Evolutionary conservation across 1,140 invertebrate species (phyloP).

Genomic region (Gryon sp.): DNA sequence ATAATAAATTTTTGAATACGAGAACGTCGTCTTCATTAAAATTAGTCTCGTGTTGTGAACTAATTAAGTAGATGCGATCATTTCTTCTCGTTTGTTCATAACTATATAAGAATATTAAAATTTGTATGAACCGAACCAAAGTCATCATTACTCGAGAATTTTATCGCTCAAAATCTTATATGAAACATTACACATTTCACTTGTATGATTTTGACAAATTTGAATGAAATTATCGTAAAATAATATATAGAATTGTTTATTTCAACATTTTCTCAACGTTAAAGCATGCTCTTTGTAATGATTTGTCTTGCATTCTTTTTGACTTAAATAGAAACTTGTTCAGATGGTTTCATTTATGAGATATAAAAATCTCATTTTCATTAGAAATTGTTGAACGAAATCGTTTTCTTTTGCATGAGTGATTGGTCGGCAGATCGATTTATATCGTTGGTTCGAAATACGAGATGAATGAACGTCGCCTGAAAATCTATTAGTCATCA

Average conservation of each 20-base stretch:
- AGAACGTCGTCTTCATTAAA: conserved; percentile 47
- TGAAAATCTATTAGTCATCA: conserved; percentile 77
- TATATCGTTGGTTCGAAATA: conserved; percentile 66
- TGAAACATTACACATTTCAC: neutral
- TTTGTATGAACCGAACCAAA: conserved; percentile 22
- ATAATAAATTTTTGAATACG: too few species aligned
- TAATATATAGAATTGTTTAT: too few species aligned
- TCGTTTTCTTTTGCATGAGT: conserved; percentile 32
- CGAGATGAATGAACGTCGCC: conserved; percentile 73
- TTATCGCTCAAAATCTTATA: too few species aligned
- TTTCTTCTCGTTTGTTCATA: conserved; percentile 24
- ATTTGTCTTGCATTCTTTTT: too few species aligned
- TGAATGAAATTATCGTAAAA: neutral
- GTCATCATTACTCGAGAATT: conserved; percentile 13
- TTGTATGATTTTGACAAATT: neutral
- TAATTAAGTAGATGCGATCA: conserved; percentile 54
- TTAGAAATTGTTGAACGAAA: conserved; percentile 26
- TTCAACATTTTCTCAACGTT: too few species aligned
- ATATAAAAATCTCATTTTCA: conserved; percentile 11
- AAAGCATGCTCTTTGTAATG: too few species aligned
- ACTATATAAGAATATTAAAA: conserved; percentile 31
- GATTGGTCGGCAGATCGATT: conserved; percentile 64
- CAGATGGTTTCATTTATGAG: too few species aligned
- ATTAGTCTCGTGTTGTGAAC: conserved; percentile 57
- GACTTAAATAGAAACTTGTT: too few species aligned